Base-by-base conservation (phyloP, 2,888 invertebrate species). In the Pyralis farinalis region DNA sequence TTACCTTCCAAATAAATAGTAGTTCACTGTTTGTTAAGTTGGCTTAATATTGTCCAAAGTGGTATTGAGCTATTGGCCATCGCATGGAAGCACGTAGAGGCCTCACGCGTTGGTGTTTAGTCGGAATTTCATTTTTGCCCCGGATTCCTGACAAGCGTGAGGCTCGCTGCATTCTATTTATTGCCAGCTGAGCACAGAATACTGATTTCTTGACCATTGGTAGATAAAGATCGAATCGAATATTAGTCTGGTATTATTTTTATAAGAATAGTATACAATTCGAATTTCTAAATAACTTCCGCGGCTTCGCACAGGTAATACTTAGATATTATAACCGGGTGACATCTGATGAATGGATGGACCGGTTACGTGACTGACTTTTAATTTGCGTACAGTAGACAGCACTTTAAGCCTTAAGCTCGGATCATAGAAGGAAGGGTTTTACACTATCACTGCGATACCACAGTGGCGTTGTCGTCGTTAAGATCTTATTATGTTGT, bases 41-140 rank as follows among this genome's bases (percentile, higher is more conserved):
- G 12, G 1, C 9, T 32, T 3, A 32, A 32, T 39, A 25, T 27
- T 35, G 12, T 25, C 7, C 11, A 8, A 10, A 8, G 9, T 10
- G 7, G 27, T 35, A 35, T 12, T 25, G 8, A 12, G 25, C 12
- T 7, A 20, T 12, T 7, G 33, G 28, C 10, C 5, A 16, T n/a
- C 46, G 53, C 63, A 65, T 58, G 71, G 58, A 50, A 53, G 60
- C 63, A 55, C 55, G 63, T 56, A 44, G 40, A 36, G 48, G 46
- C 42, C 51, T n/a, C n/a, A 45, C 49, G 44, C 54, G 43, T 41
- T 49, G 46, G 51, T 53, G 53, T 55, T 51, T 62, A 48, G 34
- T 25, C 63, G 76, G 80, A 79, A 82, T 82, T 82, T 77, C 72
- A 82, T 82, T 81, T 80, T 81, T 80, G 63, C 56, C 57, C 48